Evolutionary conservation across 2,888 invertebrate species (phyloP).

Genomic region (Epicampocera succincta): DNA sequence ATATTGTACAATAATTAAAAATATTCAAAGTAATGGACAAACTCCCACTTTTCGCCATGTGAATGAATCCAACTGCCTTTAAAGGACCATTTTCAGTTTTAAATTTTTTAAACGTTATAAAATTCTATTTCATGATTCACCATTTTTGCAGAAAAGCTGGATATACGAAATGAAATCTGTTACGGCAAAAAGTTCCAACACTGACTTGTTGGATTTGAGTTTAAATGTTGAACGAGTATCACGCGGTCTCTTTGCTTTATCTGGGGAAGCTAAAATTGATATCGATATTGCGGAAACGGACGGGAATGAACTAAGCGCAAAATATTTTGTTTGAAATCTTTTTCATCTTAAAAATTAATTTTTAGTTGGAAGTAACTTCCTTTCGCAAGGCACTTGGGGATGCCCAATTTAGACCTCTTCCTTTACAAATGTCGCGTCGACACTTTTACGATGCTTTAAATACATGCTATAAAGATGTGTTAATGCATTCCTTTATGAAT

Average conservation of each 20-base stretch:
- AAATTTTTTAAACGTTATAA: no score
- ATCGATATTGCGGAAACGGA: conserved; percentile 30
- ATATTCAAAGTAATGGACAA: no score
- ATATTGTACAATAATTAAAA: no score
- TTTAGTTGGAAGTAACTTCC: conserved; percentile 47
- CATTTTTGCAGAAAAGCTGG: conserved; percentile 42
- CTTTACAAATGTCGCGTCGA: conserved; percentile 60
- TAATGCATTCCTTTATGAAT: conserved; percentile 56
- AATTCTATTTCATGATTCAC: no score
- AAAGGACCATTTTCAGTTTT: no score
- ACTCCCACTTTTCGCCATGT: no score
- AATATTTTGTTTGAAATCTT: neutral
- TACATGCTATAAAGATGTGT: conserved; percentile 60
- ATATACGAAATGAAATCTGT: conserved; percentile 41
- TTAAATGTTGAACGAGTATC: conserved; percentile 32
- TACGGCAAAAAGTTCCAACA: neutral
- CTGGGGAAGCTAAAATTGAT: conserved; percentile 9
- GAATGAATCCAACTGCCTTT: no score
- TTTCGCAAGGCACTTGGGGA: conserved; percentile 70
- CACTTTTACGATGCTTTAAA: conserved; percentile 49
- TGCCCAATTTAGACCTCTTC: conserved; percentile 58
- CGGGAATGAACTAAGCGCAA: conserved; percentile 16
- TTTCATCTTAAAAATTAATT: neutral
- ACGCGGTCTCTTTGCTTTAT: conserved; percentile 39
- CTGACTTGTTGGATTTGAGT: neutral